Base-by-base conservation (phyloP, 2,888 invertebrate genomes). In the Herminia tarsipennalis region DNA sequence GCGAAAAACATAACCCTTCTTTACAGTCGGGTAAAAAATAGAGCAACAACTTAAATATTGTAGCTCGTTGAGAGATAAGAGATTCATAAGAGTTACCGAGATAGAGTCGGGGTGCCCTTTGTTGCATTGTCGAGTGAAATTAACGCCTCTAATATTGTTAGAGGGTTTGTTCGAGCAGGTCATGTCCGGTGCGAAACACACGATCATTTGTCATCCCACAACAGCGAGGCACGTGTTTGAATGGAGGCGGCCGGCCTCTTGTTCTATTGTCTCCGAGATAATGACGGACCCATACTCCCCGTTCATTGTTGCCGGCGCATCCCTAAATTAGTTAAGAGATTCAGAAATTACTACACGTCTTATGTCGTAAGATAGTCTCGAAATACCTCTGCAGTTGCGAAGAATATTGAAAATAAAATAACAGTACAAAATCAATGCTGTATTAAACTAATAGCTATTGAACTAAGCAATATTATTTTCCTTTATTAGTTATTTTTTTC, bases 121-220 rank as follows among this genome's bases (percentile, higher is more conserved):
- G 38, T 22, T 21, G 13, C 38, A 18, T 41, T 34, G 21, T 42
- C 9, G 14, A 29, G 28, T 29, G 9, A 64, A 45, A 48, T 66
- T 29, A 52, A 58, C 55, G 45, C 45, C 42, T 59, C 44, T 61
- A 50, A 56, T 62, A 47, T 54, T 56, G 62, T 56, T 38, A 39
- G 38, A 43, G 39, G 58, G 44, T 73, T 79, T 75, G 78, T 78
- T 66, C 70, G 66, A 69, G 65, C 58, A 62, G 66, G 66, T 59
- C 72, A 59, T 73, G 74, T 73, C 73, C 75, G 66, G 64, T 48
- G 66, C 66, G 70, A 62, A 73, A 70, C 70, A 78, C 68, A 68
- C 60, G 47, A 68, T 73, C 75, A 81, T 83, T 82, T 81, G 78
- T 84, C 83, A 83, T 76, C 62, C 56, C 68, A 67, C 64, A 66